Conservation (phyloP, 2,888 invertebrate genomes). For the Galerucella nymphaeae region DNA sequence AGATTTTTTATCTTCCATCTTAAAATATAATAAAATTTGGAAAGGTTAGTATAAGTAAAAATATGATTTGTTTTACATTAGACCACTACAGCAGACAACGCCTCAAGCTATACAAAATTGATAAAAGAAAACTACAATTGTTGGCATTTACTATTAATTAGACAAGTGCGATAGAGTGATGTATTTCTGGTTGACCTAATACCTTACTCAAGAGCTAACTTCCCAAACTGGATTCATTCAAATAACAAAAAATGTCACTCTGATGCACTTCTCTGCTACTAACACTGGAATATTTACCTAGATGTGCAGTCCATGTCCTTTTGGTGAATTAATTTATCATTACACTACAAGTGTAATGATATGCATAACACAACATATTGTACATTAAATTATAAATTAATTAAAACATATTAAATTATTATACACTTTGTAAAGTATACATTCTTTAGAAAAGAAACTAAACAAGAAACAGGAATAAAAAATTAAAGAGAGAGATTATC, state of each 20-base stretch:
- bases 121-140: too few species aligned
- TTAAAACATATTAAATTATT: background rate
- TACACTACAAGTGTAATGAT: background rate
- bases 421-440: background rate
- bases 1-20: too few species aligned
- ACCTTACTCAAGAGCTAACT: too few species aligned
- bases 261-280: background rate
- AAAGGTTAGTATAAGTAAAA: background rate
- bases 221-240: too few species aligned
- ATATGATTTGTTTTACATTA: too few species aligned
- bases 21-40: too few species aligned
- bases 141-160: too few species aligned
- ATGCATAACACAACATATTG: background rate
- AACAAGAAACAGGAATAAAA: background rate
- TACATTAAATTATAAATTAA: background rate
- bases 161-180: too few species aligned
- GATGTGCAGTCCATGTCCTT: background rate
- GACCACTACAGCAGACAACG: too few species aligned
- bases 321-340: background rate
- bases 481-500: background rate
- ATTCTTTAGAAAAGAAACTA: background rate
- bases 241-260: background rate
- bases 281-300: slow-evolving; percentile 1
- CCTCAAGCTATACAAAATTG: too few species aligned
- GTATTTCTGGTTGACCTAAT: too few species aligned